Conservation (phyloP, 2,797 vertebrate genomes). For the Schizopygopsis pylzovi region DNA sequence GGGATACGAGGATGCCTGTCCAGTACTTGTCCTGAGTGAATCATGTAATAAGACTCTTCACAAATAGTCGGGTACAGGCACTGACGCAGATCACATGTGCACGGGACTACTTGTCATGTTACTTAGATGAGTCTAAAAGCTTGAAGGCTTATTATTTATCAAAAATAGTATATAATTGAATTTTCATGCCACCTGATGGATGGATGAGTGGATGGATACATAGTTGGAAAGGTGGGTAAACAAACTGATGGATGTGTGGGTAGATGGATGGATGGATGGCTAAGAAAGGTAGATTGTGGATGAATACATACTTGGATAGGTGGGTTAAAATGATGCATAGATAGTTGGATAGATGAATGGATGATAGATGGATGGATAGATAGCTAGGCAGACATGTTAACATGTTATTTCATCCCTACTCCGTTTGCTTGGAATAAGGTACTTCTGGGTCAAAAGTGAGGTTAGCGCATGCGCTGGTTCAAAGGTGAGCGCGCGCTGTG, state of each 20-base stretch:
- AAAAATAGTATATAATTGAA: neutral
- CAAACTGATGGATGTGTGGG: neutral
- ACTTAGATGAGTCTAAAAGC: neutral
- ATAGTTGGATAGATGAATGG: neutral
- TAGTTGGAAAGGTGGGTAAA: neutral
- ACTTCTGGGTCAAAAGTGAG: too few relatives aligned
- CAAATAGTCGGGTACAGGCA: neutral
- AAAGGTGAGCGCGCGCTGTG: too few relatives aligned
- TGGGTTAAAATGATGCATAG: neutral
- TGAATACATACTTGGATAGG: neutral
- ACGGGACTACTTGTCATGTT: neutral
- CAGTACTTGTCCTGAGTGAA: neutral
- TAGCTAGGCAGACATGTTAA: too few relatives aligned
- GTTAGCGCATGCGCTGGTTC: too few relatives aligned
- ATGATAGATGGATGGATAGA: too few relatives aligned
- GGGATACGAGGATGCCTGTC: neutral
- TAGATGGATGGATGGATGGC: neutral
- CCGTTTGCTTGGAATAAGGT: too few relatives aligned
- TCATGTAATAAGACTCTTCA: neutral
- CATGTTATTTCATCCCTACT: too few relatives aligned
- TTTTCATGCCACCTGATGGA: neutral
- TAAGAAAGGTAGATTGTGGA: neutral
- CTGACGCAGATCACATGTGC: conserved; percentile 7
- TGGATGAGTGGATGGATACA: neutral
- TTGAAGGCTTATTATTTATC: neutral